Percentiles rank a stretch among this genome's conserved stretches.
phyloP scores from a whole-genome alignment of 2,888 invertebrate genomes.

The Xylota segnis region DNA sequence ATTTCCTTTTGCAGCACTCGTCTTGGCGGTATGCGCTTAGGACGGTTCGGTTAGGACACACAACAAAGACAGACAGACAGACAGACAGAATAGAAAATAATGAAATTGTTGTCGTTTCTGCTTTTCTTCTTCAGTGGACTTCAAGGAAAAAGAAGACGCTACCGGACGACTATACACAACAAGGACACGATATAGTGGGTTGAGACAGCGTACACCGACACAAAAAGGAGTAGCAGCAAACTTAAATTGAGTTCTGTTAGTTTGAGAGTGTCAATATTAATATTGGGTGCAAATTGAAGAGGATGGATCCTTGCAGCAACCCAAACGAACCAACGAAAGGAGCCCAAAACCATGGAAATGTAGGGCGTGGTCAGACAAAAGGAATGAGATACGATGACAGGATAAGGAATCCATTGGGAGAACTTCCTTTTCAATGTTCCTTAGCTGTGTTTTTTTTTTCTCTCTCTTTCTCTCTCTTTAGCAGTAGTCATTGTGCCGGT shows the following conservation, averaged over 20 bases:
- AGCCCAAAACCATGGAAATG: constrained; percentile 34
- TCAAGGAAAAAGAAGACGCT: constrained; percentile 12
- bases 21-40: constrained; percentile 8
- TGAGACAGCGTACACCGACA: not conserved
- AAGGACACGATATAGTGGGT: constrained; percentile 13
- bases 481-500: not conserved
- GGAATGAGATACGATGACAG: constrained; percentile 25
- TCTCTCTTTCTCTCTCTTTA: not conserved
- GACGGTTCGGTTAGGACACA: constrained; percentile 13
- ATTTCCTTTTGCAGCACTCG: constrained; percentile 22
- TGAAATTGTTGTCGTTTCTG: constrained; percentile 64
- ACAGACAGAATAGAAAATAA: constrained; percentile 64
- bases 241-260: constrained; percentile 74
- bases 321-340: constrained; percentile 6
- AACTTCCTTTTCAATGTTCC: constrained; percentile 60
- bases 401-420: constrained; percentile 16
- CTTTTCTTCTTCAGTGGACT: constrained; percentile 38
- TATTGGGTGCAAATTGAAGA: constrained; percentile 74
- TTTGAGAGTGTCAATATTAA: constrained; percentile 75
- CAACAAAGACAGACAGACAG: constrained; percentile 50
- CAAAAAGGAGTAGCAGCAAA: constrained; percentile 32
- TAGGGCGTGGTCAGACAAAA: constrained; percentile 65
- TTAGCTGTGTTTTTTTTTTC: not conserved
- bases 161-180: constrained; percentile 1
- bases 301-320: constrained; percentile 59